phyloP scores from a whole-genome alignment of 2,888 invertebrate species.

The Capitulum mitella region DNA sequence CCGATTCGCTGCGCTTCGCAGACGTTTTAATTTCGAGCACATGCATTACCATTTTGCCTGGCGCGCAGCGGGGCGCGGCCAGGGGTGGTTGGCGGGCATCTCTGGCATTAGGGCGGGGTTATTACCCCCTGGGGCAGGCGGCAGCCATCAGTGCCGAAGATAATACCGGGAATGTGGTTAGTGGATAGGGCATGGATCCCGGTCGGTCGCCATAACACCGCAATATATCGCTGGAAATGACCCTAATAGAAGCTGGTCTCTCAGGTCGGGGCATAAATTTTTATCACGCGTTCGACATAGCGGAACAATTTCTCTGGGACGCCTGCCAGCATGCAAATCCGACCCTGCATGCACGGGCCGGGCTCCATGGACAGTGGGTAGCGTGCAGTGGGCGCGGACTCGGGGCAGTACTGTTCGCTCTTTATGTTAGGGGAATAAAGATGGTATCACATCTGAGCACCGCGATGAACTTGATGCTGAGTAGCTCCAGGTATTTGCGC shows the following conservation, averaged over 20 bases:
- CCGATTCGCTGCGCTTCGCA: not conserved
- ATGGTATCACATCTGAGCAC: too few relatives aligned
- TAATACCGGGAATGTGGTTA: not conserved
- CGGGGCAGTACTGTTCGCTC: too few relatives aligned
- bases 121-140: not conserved
- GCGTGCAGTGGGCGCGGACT: too few relatives aligned
- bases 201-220: not conserved
- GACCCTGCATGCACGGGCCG: too few relatives aligned
- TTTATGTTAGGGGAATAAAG: too few relatives aligned
- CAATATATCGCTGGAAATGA: not conserved
- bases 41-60: not conserved
- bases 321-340: not conserved
- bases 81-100: not conserved
- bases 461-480: too few relatives aligned
- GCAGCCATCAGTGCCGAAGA: not conserved
- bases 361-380: too few relatives aligned
- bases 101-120: not conserved
- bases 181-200: not conserved
- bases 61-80: not conserved
- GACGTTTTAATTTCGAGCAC: constrained; percentile 1
- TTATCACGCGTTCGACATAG: not conserved
- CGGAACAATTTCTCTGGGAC: not conserved
- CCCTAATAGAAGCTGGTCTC: not conserved
- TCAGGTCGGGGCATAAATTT: not conserved
- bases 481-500: too few relatives aligned